These are phyloP conservation scores for Ethmia dodecea DNA, from an alignment of 2,888 invertebrate species.

Conservation along the genomic window DNA sequence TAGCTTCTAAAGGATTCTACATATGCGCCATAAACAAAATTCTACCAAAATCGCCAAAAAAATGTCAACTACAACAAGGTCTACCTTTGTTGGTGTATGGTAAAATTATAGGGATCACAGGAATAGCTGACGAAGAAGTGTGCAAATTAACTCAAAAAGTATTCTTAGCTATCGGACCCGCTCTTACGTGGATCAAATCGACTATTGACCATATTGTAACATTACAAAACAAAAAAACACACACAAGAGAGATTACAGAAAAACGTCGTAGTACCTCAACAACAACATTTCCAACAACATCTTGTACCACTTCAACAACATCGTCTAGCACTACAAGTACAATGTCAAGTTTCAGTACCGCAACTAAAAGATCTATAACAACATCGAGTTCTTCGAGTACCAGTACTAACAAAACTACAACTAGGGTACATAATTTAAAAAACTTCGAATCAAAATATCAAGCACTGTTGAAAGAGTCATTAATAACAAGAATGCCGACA, in stretches of 20 bases:
- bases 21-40: constrained; percentile 32
- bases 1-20: constrained; percentile 22
- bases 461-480: no score
- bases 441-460: not conserved
- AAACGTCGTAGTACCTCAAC: not conserved
- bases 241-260: not conserved
- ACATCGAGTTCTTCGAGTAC: not conserved
- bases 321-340: not conserved
- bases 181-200: constrained; percentile 35
- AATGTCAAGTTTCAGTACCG: no score
- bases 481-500: not conserved
- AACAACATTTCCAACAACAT: not conserved
- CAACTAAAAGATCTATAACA: no score
- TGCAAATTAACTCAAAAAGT: constrained; percentile 24
- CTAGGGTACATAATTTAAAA: not conserved
- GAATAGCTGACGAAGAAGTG: constrained; percentile 17
- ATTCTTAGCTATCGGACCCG: constrained; percentile 31
- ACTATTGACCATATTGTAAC: constrained; percentile 7
- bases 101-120: constrained; percentile 33
- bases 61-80: constrained; percentile 33
- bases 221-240: no score
- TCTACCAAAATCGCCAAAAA: constrained; percentile 12
- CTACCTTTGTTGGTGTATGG: constrained; percentile 39
- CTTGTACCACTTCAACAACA: not conserved
- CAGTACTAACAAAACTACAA: no score